Evolutionary conservation across 2,797 vertebrate genomes (phyloP).

Genomic region (Falco cherrug): DNA sequence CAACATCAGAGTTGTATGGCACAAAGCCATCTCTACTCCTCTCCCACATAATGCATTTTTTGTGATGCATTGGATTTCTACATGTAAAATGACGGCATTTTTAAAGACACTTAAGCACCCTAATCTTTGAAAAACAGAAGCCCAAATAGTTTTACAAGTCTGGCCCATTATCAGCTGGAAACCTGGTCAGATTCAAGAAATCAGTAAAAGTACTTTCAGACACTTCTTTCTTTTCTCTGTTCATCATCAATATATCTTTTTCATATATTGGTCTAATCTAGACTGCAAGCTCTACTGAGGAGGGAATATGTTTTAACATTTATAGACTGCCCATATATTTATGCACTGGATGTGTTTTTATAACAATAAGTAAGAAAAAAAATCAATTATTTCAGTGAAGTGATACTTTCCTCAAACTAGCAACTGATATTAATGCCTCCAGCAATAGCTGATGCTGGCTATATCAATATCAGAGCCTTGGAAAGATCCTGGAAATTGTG

Average conservation of each 20-base stretch:
- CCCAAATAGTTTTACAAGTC: neutral
- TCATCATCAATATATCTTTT: neutral
- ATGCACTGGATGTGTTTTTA: neutral
- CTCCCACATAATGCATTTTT: neutral
- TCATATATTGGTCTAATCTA: constrained; percentile 3
- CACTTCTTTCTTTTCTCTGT: neutral
- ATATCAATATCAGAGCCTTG: neutral
- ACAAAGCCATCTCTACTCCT: neutral
- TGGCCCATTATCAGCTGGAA: neutral
- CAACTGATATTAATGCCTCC: neutral
- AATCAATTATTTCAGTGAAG: constrained; percentile 4
- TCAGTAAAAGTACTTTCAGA: neutral
- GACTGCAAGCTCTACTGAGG: neutral
- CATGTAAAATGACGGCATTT: neutral
- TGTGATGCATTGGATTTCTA: neutral
- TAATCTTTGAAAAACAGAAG: neutral
- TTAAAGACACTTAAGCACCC: neutral
- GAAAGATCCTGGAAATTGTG: neutral
- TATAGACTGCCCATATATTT: neutral
- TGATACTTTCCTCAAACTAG: neutral
- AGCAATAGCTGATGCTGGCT: neutral
- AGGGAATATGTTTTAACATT: constrained; percentile 12
- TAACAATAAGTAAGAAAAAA: neutral
- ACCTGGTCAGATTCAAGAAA: neutral
- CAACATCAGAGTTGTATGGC: neutral